Conservation (phyloP, 2,113 vertebrate genomes). For the Cololabis saira region DNA sequence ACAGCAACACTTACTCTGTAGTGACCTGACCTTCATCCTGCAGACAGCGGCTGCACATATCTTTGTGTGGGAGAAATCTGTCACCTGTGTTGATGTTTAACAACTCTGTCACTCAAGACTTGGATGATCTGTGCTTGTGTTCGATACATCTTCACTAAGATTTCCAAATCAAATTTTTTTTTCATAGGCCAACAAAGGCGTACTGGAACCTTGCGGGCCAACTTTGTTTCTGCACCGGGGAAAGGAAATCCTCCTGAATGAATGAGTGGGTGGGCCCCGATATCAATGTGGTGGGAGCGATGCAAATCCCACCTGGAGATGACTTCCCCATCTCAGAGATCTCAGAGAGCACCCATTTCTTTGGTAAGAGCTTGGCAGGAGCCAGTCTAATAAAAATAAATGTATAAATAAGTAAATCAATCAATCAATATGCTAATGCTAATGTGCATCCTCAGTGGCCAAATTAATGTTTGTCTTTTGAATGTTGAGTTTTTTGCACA, state of each 20-base stretch:
- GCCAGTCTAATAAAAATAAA: not conserved
- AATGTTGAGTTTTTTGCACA: too few species aligned
- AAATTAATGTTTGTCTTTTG: too few species aligned
- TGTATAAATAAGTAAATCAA: too few species aligned
- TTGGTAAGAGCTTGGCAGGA: constrained; percentile 84
- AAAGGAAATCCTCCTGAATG: constrained; percentile 73
- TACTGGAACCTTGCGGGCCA: not conserved
- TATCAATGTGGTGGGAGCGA: constrained; percentile 89
- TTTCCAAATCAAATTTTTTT: constrained; percentile 10
- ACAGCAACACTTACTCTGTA: not conserved
- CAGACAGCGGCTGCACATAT: constrained; percentile 9
- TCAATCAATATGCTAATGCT: not conserved
- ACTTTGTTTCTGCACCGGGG: constrained; percentile 23
- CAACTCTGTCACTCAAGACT: constrained; percentile 12
- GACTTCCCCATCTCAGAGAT: constrained; percentile 90
- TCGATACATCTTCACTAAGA: not conserved
- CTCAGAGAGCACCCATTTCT: constrained; percentile 87
- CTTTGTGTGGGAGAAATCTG: constrained; percentile 36
- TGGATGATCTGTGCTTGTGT: not conserved
- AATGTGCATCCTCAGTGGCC: too few species aligned
- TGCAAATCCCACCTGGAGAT: constrained; percentile 86
- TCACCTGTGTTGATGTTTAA: constrained; percentile 49
- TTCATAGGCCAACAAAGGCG: constrained; percentile 19
- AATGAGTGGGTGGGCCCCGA: constrained; percentile 87
- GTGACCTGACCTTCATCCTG: constrained; percentile 25